phyloP scores from a whole-genome alignment of 2,113 vertebrate species.

The Lathamus discolor region DNA sequence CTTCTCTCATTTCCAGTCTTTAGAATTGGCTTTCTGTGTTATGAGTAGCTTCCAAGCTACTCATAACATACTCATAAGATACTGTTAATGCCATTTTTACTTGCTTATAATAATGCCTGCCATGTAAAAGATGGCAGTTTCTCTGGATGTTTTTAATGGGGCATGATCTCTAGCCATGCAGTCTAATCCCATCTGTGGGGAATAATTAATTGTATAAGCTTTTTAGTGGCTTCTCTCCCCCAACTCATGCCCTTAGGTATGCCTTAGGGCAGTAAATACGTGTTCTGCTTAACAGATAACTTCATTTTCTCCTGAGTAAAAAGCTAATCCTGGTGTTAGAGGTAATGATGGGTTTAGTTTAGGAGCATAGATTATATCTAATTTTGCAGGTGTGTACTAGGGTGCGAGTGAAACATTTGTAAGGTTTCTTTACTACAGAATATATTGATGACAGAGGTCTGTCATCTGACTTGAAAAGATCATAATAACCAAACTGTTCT shows the following conservation, averaged over 20 bases:
- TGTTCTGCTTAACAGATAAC: background rate
- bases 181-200: background rate
- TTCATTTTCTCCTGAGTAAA: constrained; percentile 7
- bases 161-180: background rate
- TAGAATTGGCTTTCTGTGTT: background rate
- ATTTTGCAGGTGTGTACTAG: background rate
- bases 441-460: background rate
- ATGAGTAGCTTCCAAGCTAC: background rate
- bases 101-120: background rate
- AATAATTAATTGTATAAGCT: constrained; percentile 6
- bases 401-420: background rate
- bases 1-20: background rate
- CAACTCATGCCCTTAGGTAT: background rate
- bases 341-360: background rate
- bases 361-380: background rate
- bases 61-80: background rate
- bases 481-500: background rate
- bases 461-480: background rate
- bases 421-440: background rate
- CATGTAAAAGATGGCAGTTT: background rate
- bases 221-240: background rate
- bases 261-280: background rate
- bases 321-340: background rate
- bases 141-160: background rate
- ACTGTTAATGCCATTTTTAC: background rate